phyloP scores from a whole-genome alignment of 2,797 vertebrate species.

The Coracias cyanogaster region DNA sequence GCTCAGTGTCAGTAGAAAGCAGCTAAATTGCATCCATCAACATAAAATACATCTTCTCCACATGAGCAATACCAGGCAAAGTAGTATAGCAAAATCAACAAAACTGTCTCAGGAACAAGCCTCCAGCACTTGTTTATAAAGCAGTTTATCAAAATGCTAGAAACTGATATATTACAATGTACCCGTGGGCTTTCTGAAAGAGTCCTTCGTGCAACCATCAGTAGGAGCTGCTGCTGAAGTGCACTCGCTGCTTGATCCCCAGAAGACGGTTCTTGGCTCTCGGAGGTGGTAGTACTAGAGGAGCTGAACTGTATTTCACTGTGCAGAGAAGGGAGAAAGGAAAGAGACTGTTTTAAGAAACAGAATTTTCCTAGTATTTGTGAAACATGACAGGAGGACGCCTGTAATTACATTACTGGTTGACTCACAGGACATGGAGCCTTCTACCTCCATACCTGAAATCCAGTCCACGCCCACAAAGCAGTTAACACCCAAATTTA shows the following conservation, averaged over 20 bases:
- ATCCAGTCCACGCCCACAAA: not conserved
- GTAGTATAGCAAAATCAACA: not conserved
- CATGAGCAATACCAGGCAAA: not conserved
- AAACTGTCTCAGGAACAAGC: not conserved
- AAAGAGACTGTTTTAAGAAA: not conserved
- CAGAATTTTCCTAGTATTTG: not conserved
- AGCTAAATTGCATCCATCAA: not conserved
- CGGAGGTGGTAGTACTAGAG: conserved; percentile 78
- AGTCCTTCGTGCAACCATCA: conserved; percentile 80
- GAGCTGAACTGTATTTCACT: conserved; percentile 79
- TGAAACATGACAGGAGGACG: not conserved
- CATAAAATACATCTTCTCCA: conserved; percentile 9
- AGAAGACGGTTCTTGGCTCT: conserved; percentile 77
- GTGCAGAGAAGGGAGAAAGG: not conserved
- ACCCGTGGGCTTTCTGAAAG: conserved; percentile 79
- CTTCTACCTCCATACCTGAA: not conserved
- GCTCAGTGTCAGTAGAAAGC: not conserved
- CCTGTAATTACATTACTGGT: not conserved
- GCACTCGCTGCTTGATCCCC: conserved; percentile 76
- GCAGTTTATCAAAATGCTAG: not conserved
- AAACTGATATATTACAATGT: not conserved
- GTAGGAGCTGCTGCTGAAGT: conserved; percentile 78
- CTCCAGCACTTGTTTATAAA: not conserved
- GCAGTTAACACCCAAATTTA: not conserved
- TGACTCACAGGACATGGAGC: not conserved